Base-by-base conservation (phyloP, 2,888 invertebrate species). In the Mimumesa dahlbomi region DNA sequence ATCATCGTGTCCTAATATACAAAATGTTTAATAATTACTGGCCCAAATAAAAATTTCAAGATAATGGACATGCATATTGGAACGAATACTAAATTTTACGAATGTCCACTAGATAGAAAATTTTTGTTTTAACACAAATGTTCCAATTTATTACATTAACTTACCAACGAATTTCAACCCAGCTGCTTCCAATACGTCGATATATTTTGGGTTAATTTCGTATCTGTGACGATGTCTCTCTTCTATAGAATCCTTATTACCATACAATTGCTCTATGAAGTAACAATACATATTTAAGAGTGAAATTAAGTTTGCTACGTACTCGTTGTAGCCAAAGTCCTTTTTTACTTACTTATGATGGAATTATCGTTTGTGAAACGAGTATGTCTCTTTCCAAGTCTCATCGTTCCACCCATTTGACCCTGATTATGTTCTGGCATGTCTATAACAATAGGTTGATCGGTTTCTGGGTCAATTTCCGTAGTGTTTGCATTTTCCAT, bases 401-500 rank as follows among this genome's bases (percentile, higher is more conserved):
- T 91, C 99, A 99, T 99, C 0, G 99, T 99, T 6, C 98, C 99
- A 1, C 99, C 99, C 92, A 97, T 93, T 78, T 95, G 93, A 0
- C 97, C 98, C 0, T 94, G 93, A 88, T 97, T 97, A 89, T 99
- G 98, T 90, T 99, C 99, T 0, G 99, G 98, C 99, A 99, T 99
- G 83, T 99, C 98, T 70, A 99, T 96, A 2, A 99, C 96, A 36
- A 98, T 91, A 25, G 96, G 95, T 89, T 95, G 90, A 31, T 91
- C 90, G 9, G 95, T 94, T 1, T 94, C 90, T 0, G 94, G 92
- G 79, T 94, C 92, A 34, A 96, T 94, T 90, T 99, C 99, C 0
- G 96, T 95, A 1, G 95, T 95, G 84, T 97, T 94, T 0, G 98
- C 98, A 73, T 93, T 94, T 53, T 92, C 91, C 61, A 95, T 89